These are phyloP conservation scores for Uropetala carovei DNA, from an alignment of 2,888 invertebrate genomes.

Conservation along the genomic window DNA sequence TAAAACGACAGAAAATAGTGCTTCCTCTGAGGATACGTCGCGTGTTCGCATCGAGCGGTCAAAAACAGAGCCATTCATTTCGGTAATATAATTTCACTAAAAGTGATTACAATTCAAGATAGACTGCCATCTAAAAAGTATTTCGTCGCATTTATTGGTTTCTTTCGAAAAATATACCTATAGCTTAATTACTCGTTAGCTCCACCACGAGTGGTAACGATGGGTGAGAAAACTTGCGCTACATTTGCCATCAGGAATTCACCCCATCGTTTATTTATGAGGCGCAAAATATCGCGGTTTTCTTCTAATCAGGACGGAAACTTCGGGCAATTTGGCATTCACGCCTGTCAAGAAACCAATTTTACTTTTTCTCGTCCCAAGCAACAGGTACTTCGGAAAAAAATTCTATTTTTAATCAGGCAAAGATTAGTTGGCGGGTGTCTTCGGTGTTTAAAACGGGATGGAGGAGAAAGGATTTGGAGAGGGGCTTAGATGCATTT, in stretches of 20 bases:
- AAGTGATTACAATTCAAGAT: too few species aligned
- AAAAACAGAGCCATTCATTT: neutral
- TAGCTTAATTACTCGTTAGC: neutral
- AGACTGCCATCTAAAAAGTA: too few species aligned
- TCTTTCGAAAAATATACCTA: too few species aligned
- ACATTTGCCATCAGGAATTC: neutral
- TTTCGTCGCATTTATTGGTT: too few species aligned
- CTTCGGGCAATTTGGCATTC: neutral
- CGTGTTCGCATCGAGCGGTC: neutral
- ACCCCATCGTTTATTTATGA: neutral
- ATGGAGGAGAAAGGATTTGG: neutral
- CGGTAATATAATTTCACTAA: too few species aligned
- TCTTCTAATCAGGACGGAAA: neutral
- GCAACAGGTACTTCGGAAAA: neutral
- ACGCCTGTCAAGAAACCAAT: neutral
- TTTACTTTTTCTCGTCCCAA: neutral
- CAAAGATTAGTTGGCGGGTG: neutral
- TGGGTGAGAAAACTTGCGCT: neutral
- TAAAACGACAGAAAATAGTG: neutral
- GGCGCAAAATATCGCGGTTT: neutral
- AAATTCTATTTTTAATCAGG: neutral
- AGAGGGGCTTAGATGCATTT: conserved; percentile 21
- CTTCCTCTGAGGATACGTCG: neutral
- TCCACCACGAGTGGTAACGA: neutral
- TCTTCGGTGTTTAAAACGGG: neutral